Base-by-base conservation (phyloP, 23 tunicate genomes). In the Botrylloides violaceus region DNA sequence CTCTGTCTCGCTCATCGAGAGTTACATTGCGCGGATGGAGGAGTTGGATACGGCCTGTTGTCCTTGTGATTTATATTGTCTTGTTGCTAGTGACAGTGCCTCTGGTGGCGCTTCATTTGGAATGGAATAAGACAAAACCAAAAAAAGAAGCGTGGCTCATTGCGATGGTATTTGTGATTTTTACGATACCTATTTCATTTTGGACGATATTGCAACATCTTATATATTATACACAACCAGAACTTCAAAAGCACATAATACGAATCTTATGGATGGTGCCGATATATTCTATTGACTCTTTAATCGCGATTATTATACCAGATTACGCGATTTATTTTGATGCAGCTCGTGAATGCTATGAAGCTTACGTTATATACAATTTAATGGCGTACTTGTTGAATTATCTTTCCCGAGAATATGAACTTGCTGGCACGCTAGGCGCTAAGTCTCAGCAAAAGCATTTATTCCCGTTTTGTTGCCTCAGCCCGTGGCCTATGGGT, bases 301-400 rank as follows among this genome's bases (percentile, higher is more conserved):
- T 80, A 84, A 65, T 93, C 55, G 86, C 89, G 30, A 73, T 86
- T 29, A 66, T 49, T 30, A 80, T 77, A 49, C 83, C 98, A 3
- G 15, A 38, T 0, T 20, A 36, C 32, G 86, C 98, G 0, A 93
- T 93, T 49, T 93, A 93, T 49, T 77, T 93, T 35, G 98, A 86
- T 75, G 81, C 94, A 1, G 30, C 85, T 0, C 89, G 98, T 7
- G 94, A 93, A 61, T 85, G 94, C 70, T 93, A 93, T 59, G 98
- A 86, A 81, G 98, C 98, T n/a, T 93, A 85, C 61, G 98, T 86
- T n/a, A 77, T 93, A 24, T 93, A 93, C 72, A 93, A 82, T 43
- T 93, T 93, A 64, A 93, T 93, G 98, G 81, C 84, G 6, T 86
- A 80, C 65, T 32, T 85, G 23, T 56, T 93, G 50, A 85, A 86